Base-by-base conservation (phyloP, 2,797 vertebrate species). In the Phyllotis vaccarum region DNA sequence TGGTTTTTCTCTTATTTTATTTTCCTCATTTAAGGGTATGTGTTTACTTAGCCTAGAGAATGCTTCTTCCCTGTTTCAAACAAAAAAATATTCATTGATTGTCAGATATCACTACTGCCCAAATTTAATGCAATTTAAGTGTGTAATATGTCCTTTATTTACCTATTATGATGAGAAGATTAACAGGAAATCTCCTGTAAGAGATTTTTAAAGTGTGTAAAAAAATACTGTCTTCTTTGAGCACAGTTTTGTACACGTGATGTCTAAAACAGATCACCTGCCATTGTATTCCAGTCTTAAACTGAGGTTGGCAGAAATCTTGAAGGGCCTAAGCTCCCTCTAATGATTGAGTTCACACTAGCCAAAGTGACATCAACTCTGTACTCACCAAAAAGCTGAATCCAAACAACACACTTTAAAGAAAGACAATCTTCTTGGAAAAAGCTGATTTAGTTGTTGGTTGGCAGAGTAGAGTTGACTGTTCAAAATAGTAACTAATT, bases 41-140 rank as follows among this genome's bases (percentile, higher is more conserved):
- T 68, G 46, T 74, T 54, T 46, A 37, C 76, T 54, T 95, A 49
- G 85, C 31, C 14, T 58, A 2, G 62, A 3, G 52, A 24, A 74
- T 22, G 8, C 34, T 96, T 93, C 31, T 79, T n/a, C n/a, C n/a
- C 62, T 79, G 10, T 95, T 95, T 86, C 72, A 96, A 91, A 91
- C 68, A 58, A 46, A 56, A 56, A 81, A 96, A n/a, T 82, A 89
- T 66, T 81, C 82, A 64, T 78, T 90, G 46, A 62, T 81, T 92
- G n/a, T 90, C 64, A 78, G 64, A 70, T 68, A 70, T 31, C 34
- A 66, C 68, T 94, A 91, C 16, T 68, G 74, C 62, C 94, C 56
- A 90, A 74, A 91, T 93, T 81, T 9, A 86, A 56, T 64, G 40
- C 13, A 81, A 66, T 97, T 92, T 79, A 92, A 88, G 64, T 74